Percentiles rank a stretch among this genome's conserved stretches.
phyloP scores from a whole-genome alignment of 2,888 invertebrate genomes.

The Athrips mouffetella region DNA sequence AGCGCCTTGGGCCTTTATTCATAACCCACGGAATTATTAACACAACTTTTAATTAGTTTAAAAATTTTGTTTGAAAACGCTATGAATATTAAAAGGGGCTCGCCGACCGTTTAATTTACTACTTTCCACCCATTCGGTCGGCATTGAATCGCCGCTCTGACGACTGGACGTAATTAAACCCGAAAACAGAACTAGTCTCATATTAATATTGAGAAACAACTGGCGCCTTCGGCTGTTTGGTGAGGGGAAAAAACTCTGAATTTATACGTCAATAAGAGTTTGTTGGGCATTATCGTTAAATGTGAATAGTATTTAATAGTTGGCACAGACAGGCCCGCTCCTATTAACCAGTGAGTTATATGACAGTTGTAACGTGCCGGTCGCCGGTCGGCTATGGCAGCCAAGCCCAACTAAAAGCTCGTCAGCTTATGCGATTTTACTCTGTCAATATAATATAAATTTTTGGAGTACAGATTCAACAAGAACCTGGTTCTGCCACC shows the following conservation, averaged over 20 bases:
- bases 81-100: constrained; percentile 72
- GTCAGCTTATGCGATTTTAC: too few relatives aligned
- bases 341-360: constrained; percentile 70
- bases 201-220: constrained; percentile 68
- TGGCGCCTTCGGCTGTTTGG: constrained; percentile 68
- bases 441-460: too few relatives aligned
- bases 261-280: constrained; percentile 73
- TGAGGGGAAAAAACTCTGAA: constrained; percentile 49
- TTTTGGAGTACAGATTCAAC: too few relatives aligned
- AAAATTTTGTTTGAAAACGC: constrained; percentile 70
- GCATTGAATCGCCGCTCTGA: constrained; percentile 40
- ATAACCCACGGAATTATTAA: constrained; percentile 51
- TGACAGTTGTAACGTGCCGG: constrained; percentile 56
- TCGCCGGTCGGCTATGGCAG: constrained; percentile 15
- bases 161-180: constrained; percentile 63
- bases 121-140: constrained; percentile 48
- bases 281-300: constrained; percentile 73
- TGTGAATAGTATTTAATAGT: constrained; percentile 71
- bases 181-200: constrained; percentile 64
- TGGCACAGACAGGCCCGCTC: constrained; percentile 69
- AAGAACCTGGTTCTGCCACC: too few relatives aligned
- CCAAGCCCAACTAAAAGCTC: neutral
- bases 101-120: constrained; percentile 71
- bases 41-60: constrained; percentile 72
- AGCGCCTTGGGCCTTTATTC: constrained; percentile 36